Evolutionary conservation across 1,140 invertebrate species (phyloP), one percentile per base, ranked within the genome.

Genomic region (Ptiloglossa arizonensis): DNA sequence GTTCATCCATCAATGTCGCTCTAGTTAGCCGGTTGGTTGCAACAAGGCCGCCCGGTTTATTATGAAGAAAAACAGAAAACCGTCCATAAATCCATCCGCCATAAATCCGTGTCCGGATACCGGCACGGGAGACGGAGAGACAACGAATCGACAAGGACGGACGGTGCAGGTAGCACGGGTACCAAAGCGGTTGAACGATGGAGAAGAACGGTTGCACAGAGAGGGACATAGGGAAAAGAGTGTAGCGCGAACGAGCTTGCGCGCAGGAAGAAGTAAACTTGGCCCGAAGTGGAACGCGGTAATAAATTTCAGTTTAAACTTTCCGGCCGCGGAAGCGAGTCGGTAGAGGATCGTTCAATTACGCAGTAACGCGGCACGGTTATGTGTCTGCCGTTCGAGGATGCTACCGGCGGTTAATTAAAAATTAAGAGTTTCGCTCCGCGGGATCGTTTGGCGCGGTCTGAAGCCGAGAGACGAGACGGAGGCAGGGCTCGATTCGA

Each of bases 241-340:
- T 6, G 35, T 27, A 41, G 38, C 22, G 27, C 19, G 46, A 59
- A 50, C 22, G 24, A 56, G 38, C 9, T 46, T 35, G 24, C 68
- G 44, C 22, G 38, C 22, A 41, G 87, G 82, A 78, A 78, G 79
- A 67, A 70, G 50, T 48, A 60, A 75, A 83, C 85, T 78, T 71
- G 56, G 64, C 67, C n/a, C 52, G 62, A 79, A 82, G 81, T 76
- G 73, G 68, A 82, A 72, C 69, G 54, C 35, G 67, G 81, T 82
- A 85, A 88, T 89, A 89, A 89, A 89, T 87, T 88, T 81, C 41
- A 57, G 79, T 88, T 88, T 83, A 87, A 89, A 89, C 70, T 89
- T 89, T 86, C 83, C 64, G 59, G 79, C 73, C 50, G 76, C 71
- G n/a, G 27, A 54, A 57, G 52, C 29, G 38, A 29, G 54, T 64